Base-by-base conservation (phyloP, 1,140 invertebrate genomes). In the Hycleus cichorii region DNA sequence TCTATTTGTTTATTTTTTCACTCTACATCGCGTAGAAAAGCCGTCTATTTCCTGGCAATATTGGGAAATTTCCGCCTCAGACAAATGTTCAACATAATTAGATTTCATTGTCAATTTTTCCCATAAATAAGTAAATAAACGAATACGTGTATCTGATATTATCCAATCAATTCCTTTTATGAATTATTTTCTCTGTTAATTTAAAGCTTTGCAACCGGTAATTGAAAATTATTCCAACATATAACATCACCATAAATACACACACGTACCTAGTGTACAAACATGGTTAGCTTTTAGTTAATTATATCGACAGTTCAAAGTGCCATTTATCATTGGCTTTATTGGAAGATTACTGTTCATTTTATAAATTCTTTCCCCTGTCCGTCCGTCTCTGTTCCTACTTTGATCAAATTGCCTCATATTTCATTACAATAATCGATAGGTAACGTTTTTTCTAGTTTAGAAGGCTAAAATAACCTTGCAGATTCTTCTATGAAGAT, bases 341-440 rank as follows among this genome's bases (percentile, higher is more conserved):
- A 53, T 53, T 53, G 12, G 51, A 53, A 53, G 46, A 53, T 38
- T 45, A 53, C 42, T n/a, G 32, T 32, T 32, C 32, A 32, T 32
- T 32, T 32, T 32, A 32, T 32, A 7, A 7, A 5, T 7, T 32
- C 32, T 32, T 32, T 32, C 32, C 4, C 7, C 32, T 32, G 18
- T 18, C 18, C 32, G 4, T 32, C 7, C 32, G 4, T 45, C 44
- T 42, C 27, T 53, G 39, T 46, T 53, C 12, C 44, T 53, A 46
- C 39, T 53, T 53, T 32, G 2, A 11, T 7, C 51, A 46, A 53
- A 53, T 45, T 27, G 42, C 6, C 24, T 32, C 51, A 53, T 53
- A 53, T 46, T 32, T 53, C 51, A 53, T 45, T 45, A 32, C 46
- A 53, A 53, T 53, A 53, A 46, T n/a, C 51, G 51, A 46, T 53